Percentiles rank a stretch among this genome's conserved stretches.
These are phyloP conservation scores for Pempheris klunzingeri DNA, from an alignment of 2,797 vertebrate species.

Conservation along the genomic window DNA sequence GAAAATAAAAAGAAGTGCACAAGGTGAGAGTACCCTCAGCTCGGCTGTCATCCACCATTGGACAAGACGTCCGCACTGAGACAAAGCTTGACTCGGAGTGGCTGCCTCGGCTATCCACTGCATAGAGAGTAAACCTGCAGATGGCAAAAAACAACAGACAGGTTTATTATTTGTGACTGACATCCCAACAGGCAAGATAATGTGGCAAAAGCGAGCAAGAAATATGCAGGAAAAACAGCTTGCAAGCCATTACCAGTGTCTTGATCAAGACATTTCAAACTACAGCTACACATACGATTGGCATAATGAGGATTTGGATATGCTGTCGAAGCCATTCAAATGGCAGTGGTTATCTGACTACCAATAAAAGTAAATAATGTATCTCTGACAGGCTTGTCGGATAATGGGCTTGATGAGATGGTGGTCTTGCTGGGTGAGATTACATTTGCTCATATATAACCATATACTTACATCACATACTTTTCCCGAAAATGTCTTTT, in stretches of 20 bases:
- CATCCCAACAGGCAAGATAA: background rate
- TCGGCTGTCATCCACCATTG: conserved; percentile 95
- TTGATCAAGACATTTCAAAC: conserved; percentile 11
- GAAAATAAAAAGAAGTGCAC: background rate
- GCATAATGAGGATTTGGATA: background rate
- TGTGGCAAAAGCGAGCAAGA: background rate
- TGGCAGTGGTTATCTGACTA: background rate
- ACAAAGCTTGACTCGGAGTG: conserved; percentile 93
- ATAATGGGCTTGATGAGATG: background rate
- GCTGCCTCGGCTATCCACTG: conserved; percentile 94
- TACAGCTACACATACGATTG: background rate
- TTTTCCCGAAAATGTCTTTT: conserved; percentile 23
- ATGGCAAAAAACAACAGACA: conserved; percentile 7
- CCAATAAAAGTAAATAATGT: background rate
- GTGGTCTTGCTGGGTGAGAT: background rate
- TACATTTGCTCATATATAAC: conserved; percentile 17
- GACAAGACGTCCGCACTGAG: conserved; percentile 94
- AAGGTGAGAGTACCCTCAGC: conserved; percentile 91
- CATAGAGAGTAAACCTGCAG: conserved; percentile 93
- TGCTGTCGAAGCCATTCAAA: background rate
- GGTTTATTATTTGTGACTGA: background rate
- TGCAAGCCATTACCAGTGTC: background rate
- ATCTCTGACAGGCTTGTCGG: background rate
- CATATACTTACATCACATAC: conserved; percentile 7
- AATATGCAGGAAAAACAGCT: background rate